Base-by-base conservation (phyloP, 2,113 vertebrate species). In the Mellivora capensis region DNA sequence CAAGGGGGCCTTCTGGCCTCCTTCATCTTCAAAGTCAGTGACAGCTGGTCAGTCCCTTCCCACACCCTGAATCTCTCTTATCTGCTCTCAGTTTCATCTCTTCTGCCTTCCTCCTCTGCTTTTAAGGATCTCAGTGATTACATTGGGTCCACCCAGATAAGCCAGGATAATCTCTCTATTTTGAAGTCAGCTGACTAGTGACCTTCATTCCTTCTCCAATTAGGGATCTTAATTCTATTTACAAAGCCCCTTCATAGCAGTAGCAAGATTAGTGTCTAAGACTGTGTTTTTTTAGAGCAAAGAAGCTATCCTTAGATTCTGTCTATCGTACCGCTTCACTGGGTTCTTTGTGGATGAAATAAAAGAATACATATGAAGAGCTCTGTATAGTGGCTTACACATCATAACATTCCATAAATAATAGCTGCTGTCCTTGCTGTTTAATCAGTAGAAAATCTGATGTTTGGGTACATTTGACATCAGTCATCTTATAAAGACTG, bases 11-110 rank as follows among this genome's bases (percentile, higher is more conserved):
- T 81, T 77, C 80, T 44, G n/a, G 25, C 31, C 4, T 69, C 31
- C 27, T 83, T 31, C 13, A 11, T 44, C 62, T 93, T 86, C 52
- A 93, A 97, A 91, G 14, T 17, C 34, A 49, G 25, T 71, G 52
- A 31, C 1, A 72, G 7, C 6, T 74, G 15, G 18, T 6, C 23
- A 47, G 15, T 37, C 15, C 2, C 18, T 62, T 54, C n/a, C 90
- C 42, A 39, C 14, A 7, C 6, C 34, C 74, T 29, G 15, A 42
- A 61, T 37, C 2, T 89, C 42, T 76, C 59, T 69, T 47, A 31
- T 8, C 1, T 80, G 15, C 27, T 4, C 8, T 76, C 52, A 37
- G 2, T 47, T 8, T 37, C n/a, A 8, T 86, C 25, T 76, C 1
- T 37, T 39, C 37, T 81, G 39, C 13, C 25, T 80, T 80, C 29